phyloP scores from a whole-genome alignment of 2,888 invertebrate species.

The Pyrrhosoma nymphula region DNA sequence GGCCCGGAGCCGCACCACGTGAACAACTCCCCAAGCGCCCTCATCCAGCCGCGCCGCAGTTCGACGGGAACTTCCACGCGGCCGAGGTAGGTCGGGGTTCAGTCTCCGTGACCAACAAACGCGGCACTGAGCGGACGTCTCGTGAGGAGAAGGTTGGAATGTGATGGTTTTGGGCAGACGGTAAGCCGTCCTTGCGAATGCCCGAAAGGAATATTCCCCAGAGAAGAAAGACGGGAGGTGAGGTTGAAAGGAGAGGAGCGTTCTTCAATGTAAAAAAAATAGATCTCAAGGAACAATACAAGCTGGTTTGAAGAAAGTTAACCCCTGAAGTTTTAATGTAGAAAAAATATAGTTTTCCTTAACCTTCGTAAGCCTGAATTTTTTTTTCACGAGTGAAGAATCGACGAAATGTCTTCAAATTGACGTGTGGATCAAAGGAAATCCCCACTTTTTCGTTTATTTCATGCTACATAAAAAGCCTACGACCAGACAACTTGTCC shows the following conservation, averaged over 20 bases:
- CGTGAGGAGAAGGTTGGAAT: not conserved
- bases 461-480: too few species aligned
- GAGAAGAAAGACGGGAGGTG: not conserved
- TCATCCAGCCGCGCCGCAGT: not conserved
- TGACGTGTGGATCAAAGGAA: too few species aligned
- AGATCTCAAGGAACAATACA: not conserved
- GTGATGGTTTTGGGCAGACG: not conserved
- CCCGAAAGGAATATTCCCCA: not conserved
- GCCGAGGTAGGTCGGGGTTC: not conserved
- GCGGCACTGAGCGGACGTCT: not conserved
- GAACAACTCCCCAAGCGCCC: not conserved
- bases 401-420: too few species aligned
- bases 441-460: too few species aligned
- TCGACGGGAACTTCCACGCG: not conserved
- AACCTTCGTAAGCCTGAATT: not conserved
- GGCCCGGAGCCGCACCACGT: not conserved
- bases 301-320: not conserved
- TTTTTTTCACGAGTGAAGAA: too few species aligned
- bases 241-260: not conserved
- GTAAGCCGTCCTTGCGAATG: not conserved
- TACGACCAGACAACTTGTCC: too few species aligned
- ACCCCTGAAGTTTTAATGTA: not conserved
- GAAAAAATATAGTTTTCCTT: not conserved
- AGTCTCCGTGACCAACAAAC: not conserved
- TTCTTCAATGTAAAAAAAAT: not conserved